Conservation (phyloP, 2,113 vertebrate species). For the Psittacula cyanocephala region DNA sequence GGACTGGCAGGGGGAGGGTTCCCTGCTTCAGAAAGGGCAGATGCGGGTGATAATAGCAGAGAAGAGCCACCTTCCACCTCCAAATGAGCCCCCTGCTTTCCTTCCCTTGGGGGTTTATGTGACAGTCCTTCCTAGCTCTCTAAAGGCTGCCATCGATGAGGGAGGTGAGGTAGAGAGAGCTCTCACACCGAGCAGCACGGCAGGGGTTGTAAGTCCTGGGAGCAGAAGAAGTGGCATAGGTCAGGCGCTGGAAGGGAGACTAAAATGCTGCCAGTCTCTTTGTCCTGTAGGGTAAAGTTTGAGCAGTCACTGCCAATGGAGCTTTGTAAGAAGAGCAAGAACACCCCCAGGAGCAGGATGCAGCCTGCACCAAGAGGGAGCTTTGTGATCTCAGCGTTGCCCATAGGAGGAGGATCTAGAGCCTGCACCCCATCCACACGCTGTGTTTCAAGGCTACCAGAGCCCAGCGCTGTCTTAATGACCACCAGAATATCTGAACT, state of each 20-base stretch:
- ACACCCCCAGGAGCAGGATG: not conserved
- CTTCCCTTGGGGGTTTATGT: not conserved
- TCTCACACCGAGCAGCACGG: rapidly evolving
- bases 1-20: not conserved
- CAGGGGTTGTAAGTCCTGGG: no score
- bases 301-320: not conserved
- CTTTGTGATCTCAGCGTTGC: not conserved
- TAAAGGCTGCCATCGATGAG: not conserved
- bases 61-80: not conserved
- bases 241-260: not conserved
- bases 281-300: not conserved
- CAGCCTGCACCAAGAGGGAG: not conserved
- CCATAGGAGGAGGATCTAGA: not conserved
- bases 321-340: not conserved
- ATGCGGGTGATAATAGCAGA: not conserved
- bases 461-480: not conserved
- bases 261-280: not conserved
- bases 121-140: not conserved
- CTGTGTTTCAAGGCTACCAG: not conserved
- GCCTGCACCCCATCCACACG: rapidly evolving
- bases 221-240: not conserved
- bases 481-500: not conserved
- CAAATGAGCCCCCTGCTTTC: not conserved
- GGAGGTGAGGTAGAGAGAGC: not conserved
- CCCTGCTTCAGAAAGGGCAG: not conserved